Base-by-base conservation (phyloP, 2,113 vertebrate genomes). In the Ictalurus furcatus region DNA sequence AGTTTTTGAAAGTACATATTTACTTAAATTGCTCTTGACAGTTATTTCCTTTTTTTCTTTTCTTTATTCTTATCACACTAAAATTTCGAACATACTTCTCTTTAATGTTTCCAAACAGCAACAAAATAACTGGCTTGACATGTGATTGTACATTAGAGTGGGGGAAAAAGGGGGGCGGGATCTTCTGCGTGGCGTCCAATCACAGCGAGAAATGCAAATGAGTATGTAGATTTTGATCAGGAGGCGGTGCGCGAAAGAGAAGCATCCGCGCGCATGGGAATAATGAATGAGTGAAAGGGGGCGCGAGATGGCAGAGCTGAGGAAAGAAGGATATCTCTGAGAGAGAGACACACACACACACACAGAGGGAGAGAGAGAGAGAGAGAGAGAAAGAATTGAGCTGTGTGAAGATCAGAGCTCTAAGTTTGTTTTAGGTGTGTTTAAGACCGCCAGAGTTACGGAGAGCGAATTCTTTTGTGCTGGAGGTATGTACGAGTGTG, bases 401-500 rank as follows among this genome's bases (percentile, higher is more conserved):
- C 1, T 34, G 67, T 30, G 34, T 1, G 8, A 28, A 28, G 11
- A 13, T n/a, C 65, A 69, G 14, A 69, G 9, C 12, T 69, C 1
- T 13, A 65, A 17, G 56, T 58, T 23, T 61, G 61, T 25, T 4
- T 63, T 14, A 69, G 69, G n/a, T 19, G 30, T 37, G 30, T 73
- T 73, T 25, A 19, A 34, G 5, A 6, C 69, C n/a, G 13, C 17
- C 54, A 74, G 71, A 79, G 76, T 83, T 56, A 87, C 37, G 86
- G 28, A 44, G 21, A 48, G 69, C 67, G 86, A 82, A n/a, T 88
- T 92, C 89, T 90, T 91, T 92, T 9, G 90, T 81, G 28, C 56
- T 89, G 84, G 89, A 93, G 95, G 94, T 92, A 92, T 89, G 91
- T 87, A 63, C 63, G 40, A 23, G 34, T 37, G 37, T 25, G 44